phyloP scores from a whole-genome alignment of 2,113 vertebrate species.

The Marmota flaviventris region DNA sequence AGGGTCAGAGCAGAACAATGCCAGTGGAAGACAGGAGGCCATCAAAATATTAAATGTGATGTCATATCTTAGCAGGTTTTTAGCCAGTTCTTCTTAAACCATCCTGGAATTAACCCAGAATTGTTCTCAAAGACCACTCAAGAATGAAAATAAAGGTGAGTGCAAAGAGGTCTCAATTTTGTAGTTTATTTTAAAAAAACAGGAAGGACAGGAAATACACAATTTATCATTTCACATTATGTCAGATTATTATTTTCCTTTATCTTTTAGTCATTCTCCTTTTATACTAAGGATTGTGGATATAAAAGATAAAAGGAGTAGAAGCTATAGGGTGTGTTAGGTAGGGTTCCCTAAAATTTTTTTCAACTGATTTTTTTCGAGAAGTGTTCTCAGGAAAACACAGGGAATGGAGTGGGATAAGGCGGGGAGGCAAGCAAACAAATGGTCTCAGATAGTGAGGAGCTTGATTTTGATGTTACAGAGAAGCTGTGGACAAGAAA shows the following conservation, averaged over 20 bases:
- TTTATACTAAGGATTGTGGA: not conserved
- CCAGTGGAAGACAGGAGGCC: not conserved
- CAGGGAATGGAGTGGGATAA: not conserved
- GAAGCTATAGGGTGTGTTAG: not conserved
- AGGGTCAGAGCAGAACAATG: not conserved
- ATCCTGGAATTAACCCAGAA: not conserved
- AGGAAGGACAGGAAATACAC: not conserved
- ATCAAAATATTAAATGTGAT: not conserved
- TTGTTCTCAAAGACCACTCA: not conserved
- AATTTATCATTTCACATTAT: not conserved
- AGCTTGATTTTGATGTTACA: not conserved
- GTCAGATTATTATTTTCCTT: not conserved
- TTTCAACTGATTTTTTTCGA: not conserved
- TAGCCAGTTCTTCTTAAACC: not conserved
- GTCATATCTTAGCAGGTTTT: not conserved
- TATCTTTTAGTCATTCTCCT: not conserved
- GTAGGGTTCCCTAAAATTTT: not conserved
- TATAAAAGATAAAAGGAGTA: not conserved
- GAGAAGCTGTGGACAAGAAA: not conserved
- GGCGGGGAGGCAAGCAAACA: fast-evolving
- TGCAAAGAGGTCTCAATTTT: not conserved
- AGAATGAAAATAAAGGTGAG: not conserved
- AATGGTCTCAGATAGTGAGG: not conserved
- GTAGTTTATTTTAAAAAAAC: not conserved
- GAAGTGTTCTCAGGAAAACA: not conserved